Conservation (phyloP, 1,140 invertebrate species). For the Pissodes strobi region DNA sequence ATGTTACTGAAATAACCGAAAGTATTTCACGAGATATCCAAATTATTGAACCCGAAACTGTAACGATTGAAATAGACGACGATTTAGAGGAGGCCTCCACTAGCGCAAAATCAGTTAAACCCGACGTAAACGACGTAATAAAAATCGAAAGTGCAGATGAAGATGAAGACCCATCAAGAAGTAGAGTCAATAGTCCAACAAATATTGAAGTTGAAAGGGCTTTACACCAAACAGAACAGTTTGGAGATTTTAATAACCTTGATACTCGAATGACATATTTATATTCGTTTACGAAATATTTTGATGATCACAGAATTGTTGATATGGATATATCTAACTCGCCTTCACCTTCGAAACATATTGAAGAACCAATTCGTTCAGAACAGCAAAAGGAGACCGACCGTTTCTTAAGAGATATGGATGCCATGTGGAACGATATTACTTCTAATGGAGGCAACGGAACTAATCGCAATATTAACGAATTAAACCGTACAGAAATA, state of each 20-base stretch:
- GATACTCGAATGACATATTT: background rate
- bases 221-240: background rate
- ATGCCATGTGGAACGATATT: slow-evolving; percentile 1
- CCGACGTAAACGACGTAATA: background rate
- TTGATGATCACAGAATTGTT: background rate
- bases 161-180: background rate
- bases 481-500: no score
- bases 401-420: background rate
- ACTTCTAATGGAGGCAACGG: background rate
- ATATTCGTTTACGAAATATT: background rate
- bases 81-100: background rate
- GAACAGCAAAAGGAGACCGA: background rate
- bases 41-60: background rate
- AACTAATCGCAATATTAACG: background rate
- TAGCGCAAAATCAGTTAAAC: background rate
- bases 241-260: background rate
- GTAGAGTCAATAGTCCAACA: no score
- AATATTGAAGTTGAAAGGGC: background rate
- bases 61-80: background rate
- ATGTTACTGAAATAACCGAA: no score
- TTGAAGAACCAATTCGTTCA: background rate
- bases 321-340: slow-evolving; percentile 2
- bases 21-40: background rate
- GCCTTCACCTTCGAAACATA: background rate
- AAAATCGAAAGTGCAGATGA: background rate